A percentile compares a stretch with the other conserved stretches of the same genome.
These are phyloP conservation scores for Drosophila kokeensis DNA, from an alignment of 2,888 invertebrate genomes.

Conservation along the genomic window DNA sequence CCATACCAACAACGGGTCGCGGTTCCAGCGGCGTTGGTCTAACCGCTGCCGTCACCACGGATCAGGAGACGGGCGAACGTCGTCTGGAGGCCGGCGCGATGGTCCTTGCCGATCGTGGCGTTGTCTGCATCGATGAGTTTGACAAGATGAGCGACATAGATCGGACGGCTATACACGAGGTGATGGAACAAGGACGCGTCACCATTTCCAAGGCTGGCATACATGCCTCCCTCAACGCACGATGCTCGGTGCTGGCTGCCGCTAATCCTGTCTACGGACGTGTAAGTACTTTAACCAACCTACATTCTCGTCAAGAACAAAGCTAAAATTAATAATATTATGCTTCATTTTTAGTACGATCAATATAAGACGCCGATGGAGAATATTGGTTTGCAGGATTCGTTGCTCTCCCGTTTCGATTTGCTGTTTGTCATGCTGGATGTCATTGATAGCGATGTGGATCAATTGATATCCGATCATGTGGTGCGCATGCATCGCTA, in stretches of 20 bases:
- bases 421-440: slow-evolving; percentile 98
- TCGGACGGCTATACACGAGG: slow-evolving; percentile 99
- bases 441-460: slow-evolving; percentile 94
- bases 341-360: slow-evolving; percentile 92
- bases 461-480: slow-evolving; percentile 97
- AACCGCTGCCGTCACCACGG: slow-evolving; percentile 98
- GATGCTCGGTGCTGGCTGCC: slow-evolving; percentile 99
- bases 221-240: slow-evolving; percentile 97
- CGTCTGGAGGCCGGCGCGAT: slow-evolving; percentile 99
- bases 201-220: slow-evolving; percentile 99
- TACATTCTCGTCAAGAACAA: background rate
- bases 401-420: slow-evolving; percentile 98
- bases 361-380: slow-evolving; percentile 99
- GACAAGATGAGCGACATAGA: slow-evolving; percentile 99
- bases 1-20: slow-evolving; percentile 98
- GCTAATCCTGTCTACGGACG: slow-evolving; percentile 99
- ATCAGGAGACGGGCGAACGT: slow-evolving; percentile 95
- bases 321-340: background rate
- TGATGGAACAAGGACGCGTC: slow-evolving; percentile 99
- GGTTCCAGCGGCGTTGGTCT: slow-evolving; percentile 99
- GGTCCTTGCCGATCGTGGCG: slow-evolving; percentile 99
- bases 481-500: slow-evolving; percentile 99
- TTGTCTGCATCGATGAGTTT: slow-evolving; percentile 98
- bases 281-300: slow-evolving; percentile 85
- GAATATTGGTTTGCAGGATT: slow-evolving; percentile 99